These are phyloP conservation scores for Andrena bucephala DNA, from an alignment of 2,888 invertebrate species.

Conservation along the genomic window DNA sequence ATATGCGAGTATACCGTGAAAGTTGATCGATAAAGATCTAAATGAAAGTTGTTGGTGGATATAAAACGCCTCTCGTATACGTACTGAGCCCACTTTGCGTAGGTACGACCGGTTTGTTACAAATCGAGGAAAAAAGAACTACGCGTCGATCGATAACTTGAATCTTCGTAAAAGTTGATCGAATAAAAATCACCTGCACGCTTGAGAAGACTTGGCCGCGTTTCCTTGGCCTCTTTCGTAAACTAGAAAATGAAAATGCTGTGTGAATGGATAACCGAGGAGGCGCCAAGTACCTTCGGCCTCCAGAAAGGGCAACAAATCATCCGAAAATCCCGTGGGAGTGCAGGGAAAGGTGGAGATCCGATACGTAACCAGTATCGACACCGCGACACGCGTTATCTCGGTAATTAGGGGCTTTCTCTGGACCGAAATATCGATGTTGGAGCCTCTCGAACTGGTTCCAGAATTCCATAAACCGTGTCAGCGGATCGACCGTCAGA, in stretches of 20 bases:
- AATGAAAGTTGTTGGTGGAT: constrained; percentile 71
- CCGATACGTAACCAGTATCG: constrained; percentile 74
- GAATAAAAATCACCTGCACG: constrained; percentile 10
- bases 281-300: not conserved
- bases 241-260: not conserved
- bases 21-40: constrained; percentile 74
- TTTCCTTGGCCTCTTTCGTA: constrained; percentile 24
- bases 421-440: constrained; percentile 71
- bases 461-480: constrained; percentile 73
- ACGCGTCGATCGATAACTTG: constrained; percentile 55
- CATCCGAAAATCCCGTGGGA: constrained; percentile 65
- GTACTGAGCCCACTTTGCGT: constrained; percentile 58
- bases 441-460: constrained; percentile 74
- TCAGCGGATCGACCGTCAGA: constrained; percentile 72
- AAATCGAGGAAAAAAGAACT: constrained; percentile 50
- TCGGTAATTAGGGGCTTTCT: constrained; percentile 78
- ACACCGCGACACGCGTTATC: constrained; percentile 78
- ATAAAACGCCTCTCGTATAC: constrained; percentile 60
- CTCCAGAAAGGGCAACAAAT: constrained; percentile 7
- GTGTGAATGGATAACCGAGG: not conserved
- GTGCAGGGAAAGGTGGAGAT: constrained; percentile 65
- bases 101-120: constrained; percentile 67
- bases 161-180: constrained; percentile 36
- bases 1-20: constrained; percentile 67
- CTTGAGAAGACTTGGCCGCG: not conserved